phyloP scores from a whole-genome alignment of 2,888 invertebrate genomes.

The Helicoverpa assulta region DNA sequence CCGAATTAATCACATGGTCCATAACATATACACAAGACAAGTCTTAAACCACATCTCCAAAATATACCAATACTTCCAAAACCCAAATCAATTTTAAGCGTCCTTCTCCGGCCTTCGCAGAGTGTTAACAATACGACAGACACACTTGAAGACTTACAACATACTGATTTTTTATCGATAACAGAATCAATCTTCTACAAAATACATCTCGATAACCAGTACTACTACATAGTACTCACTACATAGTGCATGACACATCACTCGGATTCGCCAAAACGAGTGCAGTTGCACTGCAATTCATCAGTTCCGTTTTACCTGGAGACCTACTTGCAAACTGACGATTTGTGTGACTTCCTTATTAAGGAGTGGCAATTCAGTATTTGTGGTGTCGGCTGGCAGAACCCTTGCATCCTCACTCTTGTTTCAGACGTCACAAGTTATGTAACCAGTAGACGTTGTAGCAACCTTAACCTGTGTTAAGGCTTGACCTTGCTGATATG shows the following conservation, averaged over 20 bases:
- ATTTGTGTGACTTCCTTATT: conserved; percentile 48
- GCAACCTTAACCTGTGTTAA: not conserved
- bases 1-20: too few relatives aligned
- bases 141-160: not conserved
- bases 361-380: conserved; percentile 15
- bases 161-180: not conserved
- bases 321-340: conserved; percentile 18
- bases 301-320: conserved; percentile 37
- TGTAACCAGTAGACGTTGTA: not conserved
- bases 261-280: not conserved
- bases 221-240: not conserved
- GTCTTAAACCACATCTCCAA: not conserved
- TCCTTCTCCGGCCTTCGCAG: too few relatives aligned
- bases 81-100: too few relatives aligned
- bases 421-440: not conserved
- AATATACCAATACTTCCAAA: too few relatives aligned
- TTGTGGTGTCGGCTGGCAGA: conserved; percentile 6
- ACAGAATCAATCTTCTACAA: conserved; percentile 9
- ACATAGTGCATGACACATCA: conserved; percentile 4
- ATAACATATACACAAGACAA: not conserved
- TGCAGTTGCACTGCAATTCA: conserved; percentile 35
- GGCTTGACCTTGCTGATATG: too few relatives aligned
- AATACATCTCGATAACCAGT: not conserved
- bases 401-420: not conserved
- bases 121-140: not conserved